Base-by-base conservation (phyloP, 2,888 invertebrate genomes). In the Cerceris ruficornis region DNA sequence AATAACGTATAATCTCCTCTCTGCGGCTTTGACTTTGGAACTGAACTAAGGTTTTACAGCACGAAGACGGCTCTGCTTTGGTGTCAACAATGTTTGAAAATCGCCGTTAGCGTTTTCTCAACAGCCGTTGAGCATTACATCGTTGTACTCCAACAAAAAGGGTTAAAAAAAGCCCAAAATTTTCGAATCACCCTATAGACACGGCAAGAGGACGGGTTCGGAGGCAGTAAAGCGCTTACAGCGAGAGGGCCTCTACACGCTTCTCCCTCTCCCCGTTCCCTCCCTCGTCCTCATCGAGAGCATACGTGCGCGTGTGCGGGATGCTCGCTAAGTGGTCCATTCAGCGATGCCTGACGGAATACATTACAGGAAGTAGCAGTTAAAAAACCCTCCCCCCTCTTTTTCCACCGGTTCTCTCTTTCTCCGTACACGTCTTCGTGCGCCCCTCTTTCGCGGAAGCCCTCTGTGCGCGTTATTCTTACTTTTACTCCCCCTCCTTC, bases 331-430 rank as follows among this genome's bases (percentile, higher is more conserved):
- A 90, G 90, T 90, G 90, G 90, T 88, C 88, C 90, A 90, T 90
- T 90, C 88, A 89, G 75, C 74, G 84, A 73, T 82, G 84, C 75
- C 87, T 83, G 86, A 88, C 86, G 87, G 89, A 90, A 89, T 90
- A 88, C 88, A 88, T 90, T 90, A 89, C 90, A 88, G 90, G 89
- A 90, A 91, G 88, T 88, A 86, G 88, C 88, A 88, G 90, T 91
- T 90, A 87, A 90, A 90, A 90, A 89, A 81, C 86, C 87, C 83
- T 65, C 60, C 58, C 62, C 69, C 41, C 57, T 69, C 17, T 46
- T 28, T 28, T 13, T 15, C 9, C 46, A n/a, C 61, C 52, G 65
- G 0, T 41, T 7, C 17, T 11, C 6, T 13, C 28, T 7, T 17
- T 7, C 64, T 8, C 7, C 28, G 1, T n/a, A 28, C 28, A 8